Percentiles rank a stretch among this genome's conserved stretches.
Conservation (phyloP, 2,888 invertebrate genomes). For the Lochmaea crataegi region DNA sequence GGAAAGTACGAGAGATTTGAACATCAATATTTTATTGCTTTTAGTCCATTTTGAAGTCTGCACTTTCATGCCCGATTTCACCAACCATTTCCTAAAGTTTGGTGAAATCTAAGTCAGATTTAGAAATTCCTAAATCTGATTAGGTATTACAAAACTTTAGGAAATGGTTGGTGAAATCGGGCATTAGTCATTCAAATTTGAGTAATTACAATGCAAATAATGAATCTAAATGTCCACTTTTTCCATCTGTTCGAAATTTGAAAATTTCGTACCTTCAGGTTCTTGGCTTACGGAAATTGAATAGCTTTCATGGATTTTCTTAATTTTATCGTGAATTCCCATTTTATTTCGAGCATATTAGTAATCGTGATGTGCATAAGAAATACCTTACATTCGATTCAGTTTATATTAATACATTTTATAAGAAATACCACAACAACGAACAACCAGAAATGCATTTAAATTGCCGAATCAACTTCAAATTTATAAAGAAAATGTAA, state of each 20-base stretch:
- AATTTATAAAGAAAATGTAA: neutral
- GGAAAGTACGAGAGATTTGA: too few relatives aligned
- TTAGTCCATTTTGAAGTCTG: too few relatives aligned
- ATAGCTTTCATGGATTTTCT: neutral
- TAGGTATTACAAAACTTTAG: too few relatives aligned
- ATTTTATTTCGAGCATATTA: neutral
- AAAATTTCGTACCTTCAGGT: neutral
- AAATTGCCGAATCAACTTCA: neutral
- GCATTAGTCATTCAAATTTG: too few relatives aligned
- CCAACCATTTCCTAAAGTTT: too few relatives aligned
- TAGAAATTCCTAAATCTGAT: too few relatives aligned
- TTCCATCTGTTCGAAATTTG: neutral
- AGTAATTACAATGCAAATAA: too few relatives aligned
- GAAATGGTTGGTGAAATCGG: too few relatives aligned
- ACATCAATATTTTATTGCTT: too few relatives aligned
- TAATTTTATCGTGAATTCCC: neutral
- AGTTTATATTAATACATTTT: neutral
- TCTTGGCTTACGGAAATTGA: neutral
- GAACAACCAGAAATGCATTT: neutral
- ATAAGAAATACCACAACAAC: neutral
- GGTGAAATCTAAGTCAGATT: too few relatives aligned
- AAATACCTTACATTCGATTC: neutral
- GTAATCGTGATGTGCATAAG: neutral
- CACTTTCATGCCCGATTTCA: too few relatives aligned
- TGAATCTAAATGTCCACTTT: neutral